Percentiles rank a stretch among this genome's conserved stretches.
These are phyloP conservation scores for Drosophila nigrodunni DNA, from an alignment of 1,140 invertebrate genomes.

Conservation along the genomic window DNA sequence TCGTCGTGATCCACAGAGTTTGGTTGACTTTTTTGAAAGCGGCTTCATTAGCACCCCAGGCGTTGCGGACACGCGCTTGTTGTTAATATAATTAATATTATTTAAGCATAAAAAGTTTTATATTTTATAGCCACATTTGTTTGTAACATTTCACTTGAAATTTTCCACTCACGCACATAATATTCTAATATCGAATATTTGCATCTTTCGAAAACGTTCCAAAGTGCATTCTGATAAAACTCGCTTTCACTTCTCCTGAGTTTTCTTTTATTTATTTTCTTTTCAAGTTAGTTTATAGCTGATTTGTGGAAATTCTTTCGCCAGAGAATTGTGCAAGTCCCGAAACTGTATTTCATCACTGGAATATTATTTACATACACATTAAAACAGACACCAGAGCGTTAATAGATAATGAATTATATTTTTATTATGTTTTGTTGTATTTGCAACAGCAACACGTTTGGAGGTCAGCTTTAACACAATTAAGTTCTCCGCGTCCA, in stretches of 20 bases:
- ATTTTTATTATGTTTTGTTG: conserved; percentile 20
- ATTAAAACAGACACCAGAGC: background rate
- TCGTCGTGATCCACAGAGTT: conserved; percentile 11
- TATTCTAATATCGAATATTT: background rate
- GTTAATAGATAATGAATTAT: conserved; percentile 21
- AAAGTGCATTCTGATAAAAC: conserved; percentile 22
- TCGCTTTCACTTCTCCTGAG: background rate
- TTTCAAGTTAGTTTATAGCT: conserved; percentile 1
- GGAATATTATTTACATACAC: conserved; percentile 1
- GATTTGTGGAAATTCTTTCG: background rate
- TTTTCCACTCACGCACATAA: conserved; percentile 40
- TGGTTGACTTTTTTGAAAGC: conserved; percentile 25
- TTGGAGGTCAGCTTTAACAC: background rate
- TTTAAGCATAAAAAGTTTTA: conserved; percentile 54
- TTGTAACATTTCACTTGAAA: conserved; percentile 25
- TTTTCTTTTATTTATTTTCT: background rate
- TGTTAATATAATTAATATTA: conserved; percentile 78
- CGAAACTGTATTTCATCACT: conserved; percentile 37
- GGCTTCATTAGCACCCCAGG: conserved; percentile 62
- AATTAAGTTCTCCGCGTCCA: conserved; percentile 24
- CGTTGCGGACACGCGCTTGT: conserved; percentile 64
- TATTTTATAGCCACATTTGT: conserved; percentile 23
- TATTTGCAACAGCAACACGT: conserved; percentile 10
- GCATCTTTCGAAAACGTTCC: conserved; percentile 22
- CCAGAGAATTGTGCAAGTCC: conserved; percentile 8